Evolutionary conservation across 2,888 invertebrate genomes (phyloP).

Genomic region (Helobdella robusta): DNA sequence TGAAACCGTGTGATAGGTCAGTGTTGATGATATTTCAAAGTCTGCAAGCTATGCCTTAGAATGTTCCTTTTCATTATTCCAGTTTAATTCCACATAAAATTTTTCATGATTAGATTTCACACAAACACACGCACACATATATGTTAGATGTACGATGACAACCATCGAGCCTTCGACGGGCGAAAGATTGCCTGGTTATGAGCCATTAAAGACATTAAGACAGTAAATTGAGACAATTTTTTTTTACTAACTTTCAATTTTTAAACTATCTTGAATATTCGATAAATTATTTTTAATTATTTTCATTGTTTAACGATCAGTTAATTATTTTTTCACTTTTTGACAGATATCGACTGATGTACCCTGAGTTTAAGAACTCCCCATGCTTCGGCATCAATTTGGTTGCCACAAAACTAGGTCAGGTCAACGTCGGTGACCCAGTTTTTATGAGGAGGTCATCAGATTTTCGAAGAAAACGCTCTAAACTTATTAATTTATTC

Average conservation of each 20-base stretch:
- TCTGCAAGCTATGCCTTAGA: neutral
- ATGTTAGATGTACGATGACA: constrained; percentile 60
- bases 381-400: constrained; percentile 28
- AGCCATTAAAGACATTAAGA: constrained; percentile 62
- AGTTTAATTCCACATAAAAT: too few species aligned
- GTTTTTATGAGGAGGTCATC: constrained; percentile 19
- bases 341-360: constrained; percentile 12
- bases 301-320: neutral
- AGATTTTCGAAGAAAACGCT: too few species aligned
- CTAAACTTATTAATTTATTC: too few species aligned
- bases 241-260: constrained; percentile 1
- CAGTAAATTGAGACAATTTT: constrained; percentile 50
- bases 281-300: neutral
- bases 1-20: constrained; percentile 55
- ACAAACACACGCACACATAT: too few species aligned
- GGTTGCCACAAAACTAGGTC: constrained; percentile 43
- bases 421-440: constrained; percentile 15
- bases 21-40: neutral
- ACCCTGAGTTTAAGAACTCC: constrained; percentile 17
- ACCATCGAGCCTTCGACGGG: constrained; percentile 63
- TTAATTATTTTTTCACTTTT: neutral
- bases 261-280: neutral
- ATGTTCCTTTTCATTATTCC: neutral
- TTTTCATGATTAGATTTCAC: too few species aligned
- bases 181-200: constrained; percentile 55